phyloP scores from a whole-genome alignment of 2,888 invertebrate species.

The Ptychoptera contaminata region DNA sequence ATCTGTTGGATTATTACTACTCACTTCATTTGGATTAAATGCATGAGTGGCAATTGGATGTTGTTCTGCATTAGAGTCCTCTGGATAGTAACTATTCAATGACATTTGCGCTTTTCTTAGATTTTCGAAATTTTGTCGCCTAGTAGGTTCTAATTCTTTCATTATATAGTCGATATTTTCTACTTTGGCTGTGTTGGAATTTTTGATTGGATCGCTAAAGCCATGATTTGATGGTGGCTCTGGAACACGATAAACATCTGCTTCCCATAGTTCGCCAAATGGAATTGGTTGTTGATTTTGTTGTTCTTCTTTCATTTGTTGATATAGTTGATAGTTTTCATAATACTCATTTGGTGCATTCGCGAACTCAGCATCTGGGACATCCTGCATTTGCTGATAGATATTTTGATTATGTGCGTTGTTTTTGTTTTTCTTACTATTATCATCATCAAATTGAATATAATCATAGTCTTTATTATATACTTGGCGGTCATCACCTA shows the following conservation, averaged over 20 bases:
- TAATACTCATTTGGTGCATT: conserved; percentile 5
- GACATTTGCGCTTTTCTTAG: conserved; percentile 5
- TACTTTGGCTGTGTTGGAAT: not conserved
- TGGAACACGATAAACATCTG: not conserved
- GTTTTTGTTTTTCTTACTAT: not conserved
- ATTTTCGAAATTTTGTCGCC: conserved; percentile 8
- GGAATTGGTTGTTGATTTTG: not conserved
- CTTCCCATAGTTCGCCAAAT: conserved; percentile 6
- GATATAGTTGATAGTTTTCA: conserved; percentile 4
- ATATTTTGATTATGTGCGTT: not conserved
- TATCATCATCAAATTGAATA: conserved; percentile 7
- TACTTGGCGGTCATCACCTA: conserved; percentile 6
- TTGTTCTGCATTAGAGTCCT: not conserved
- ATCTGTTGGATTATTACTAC: not conserved
- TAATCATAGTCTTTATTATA: conserved; percentile 8
- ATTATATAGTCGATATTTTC: conserved; percentile 3
- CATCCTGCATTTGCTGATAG: conserved; percentile 1
- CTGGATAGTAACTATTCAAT: conserved; percentile 7
- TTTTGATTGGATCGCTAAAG: not conserved
- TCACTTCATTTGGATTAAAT: not conserved
- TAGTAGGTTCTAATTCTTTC: conserved; percentile 9
- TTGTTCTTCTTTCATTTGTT: not conserved
- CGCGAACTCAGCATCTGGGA: not conserved
- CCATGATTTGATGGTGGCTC: not conserved
- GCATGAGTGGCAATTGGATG: no score